Base-by-base conservation (phyloP, 2,888 invertebrate genomes). In the Tetheella fluctuosa region DNA sequence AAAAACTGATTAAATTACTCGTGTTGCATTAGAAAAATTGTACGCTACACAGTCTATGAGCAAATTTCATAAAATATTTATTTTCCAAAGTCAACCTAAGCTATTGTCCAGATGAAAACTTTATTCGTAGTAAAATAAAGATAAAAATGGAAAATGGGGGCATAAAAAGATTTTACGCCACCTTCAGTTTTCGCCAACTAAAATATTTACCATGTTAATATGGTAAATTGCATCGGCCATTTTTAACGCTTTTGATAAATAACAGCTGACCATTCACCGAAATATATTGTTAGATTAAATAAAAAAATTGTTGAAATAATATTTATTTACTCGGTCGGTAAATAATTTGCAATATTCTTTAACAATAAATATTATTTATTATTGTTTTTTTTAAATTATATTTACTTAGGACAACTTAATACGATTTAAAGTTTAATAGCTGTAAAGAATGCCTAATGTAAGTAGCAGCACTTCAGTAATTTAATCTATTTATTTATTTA, bases 171-270 rank as follows among this genome's bases (percentile, higher is more conserved):
- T 48, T 48, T 48, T 48, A 48, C n/a, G 20, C 6, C 42, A 42
- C 17, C n/a, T 7, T 42, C 17, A 42, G 17, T 42, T 42, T 42
- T 17, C 42, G 17, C 42, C 17, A 48, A 48, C 2, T 8, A 48
- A 48, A 48, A 48, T 20, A n/a, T 48, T 48, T 48, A 48, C 7
- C 10, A 20, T 48, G 20, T 2, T 48, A 48, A 48, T 48, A n/a
- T 20, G 48, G 17, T 17, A n/a, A 48, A 48, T 48, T 48, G 17
- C 20, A 20, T 48, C 48, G 20, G 8, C 17, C 20, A 48, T 48
- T 20, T 48, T 48, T 48, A 48, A 48, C 48, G 20, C 17, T 48
- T 48, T 17, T 42, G 42, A 42, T 17, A 42, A 48, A 48, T 48
- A 48, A n/a, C 2, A 42, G 8, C 1, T 20, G 20, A 48, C 48